Base-by-base conservation (phyloP, 2,888 invertebrate species). In the Furcula furcula region DNA sequence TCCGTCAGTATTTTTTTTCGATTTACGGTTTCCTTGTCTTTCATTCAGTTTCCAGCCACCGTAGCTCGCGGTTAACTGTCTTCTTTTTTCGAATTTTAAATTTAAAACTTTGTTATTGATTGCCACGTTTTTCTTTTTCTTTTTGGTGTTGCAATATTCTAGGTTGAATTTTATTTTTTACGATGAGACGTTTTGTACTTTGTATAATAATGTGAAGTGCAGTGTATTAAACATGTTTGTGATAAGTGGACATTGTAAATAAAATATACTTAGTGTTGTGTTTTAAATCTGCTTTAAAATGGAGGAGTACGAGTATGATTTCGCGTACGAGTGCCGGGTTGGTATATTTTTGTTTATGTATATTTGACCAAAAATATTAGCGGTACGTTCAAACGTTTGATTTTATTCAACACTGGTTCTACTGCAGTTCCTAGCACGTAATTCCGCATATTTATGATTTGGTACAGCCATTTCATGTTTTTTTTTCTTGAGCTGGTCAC, bases 301-400 rank as follows among this genome's bases (percentile, higher is more conserved):
- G 89, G 87, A 86, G 55, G 88, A 89, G 46, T 90, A 91, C 74
- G 91, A 92, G 64, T 92, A 92, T 80, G 90, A 92, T 79, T 92
- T 92, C 84, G 90, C 91, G 47, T 92, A 90, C 77, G 92, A 92
- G 80, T 91, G 92, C 83, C 89, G 91, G 92, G 92, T 92, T 83
- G 75, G 90, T 87, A 77, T 72, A 51, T 53, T 52, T 40, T 27
- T 29, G 25, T 31, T 6, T 21, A 31, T 19, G 25, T 25, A 12
- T 15, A 34, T 45, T 41, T 36, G 23, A 12, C 6, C 26, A 32
- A 35, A n/a, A n/a, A 44, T 31, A 39, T 46, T 37, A 16, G 14
- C 29, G 14, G 3, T 9, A 18, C 26, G 5, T 22, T 1, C 32
- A 16, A 38, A 35, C 23, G 5, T 35, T 40, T 40, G 36, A 27